Conservation (phyloP, 2,113 vertebrate genomes). For the Charadrius vociferus region DNA sequence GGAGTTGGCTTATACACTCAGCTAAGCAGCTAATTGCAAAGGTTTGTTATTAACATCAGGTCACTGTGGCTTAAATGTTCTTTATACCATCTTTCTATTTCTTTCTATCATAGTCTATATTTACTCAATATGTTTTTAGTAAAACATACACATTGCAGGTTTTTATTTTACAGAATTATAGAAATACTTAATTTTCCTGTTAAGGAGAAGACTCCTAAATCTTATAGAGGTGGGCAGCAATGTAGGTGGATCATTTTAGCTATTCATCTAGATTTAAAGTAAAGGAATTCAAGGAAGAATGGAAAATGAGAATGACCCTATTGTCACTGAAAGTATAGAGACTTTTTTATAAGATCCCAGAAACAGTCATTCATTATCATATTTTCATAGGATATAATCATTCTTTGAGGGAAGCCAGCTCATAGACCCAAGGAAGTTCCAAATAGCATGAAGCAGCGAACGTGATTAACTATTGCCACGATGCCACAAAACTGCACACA, state of each 20-base stretch:
- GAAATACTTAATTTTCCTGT: not conserved
- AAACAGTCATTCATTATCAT: not conserved
- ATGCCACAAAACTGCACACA: not conserved
- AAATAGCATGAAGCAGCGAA: not conserved
- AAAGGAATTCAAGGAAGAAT: not conserved
- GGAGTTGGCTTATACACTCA: constrained; percentile 1
- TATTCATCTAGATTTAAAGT: not conserved
- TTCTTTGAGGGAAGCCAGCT: not conserved
- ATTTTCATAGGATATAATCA: not conserved
- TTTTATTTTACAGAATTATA: not conserved
- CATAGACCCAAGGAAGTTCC: not conserved
- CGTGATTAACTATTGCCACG: not conserved
- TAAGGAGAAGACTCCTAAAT: not conserved
- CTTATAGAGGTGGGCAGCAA: not conserved
- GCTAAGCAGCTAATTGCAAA: constrained; percentile 21
- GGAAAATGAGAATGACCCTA: not conserved
- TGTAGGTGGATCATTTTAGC: not conserved
- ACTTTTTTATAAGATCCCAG: not conserved
- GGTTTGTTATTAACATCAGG: constrained; percentile 3
- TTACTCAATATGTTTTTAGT: not conserved
- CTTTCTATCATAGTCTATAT: not conserved
- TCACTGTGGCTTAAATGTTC: not conserved
- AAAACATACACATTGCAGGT: not conserved
- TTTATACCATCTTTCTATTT: not conserved
- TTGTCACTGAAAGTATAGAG: not conserved